Evolutionary conservation across 1,140 invertebrate genomes (phyloP).

Genomic region (Ceratitis capitata): DNA sequence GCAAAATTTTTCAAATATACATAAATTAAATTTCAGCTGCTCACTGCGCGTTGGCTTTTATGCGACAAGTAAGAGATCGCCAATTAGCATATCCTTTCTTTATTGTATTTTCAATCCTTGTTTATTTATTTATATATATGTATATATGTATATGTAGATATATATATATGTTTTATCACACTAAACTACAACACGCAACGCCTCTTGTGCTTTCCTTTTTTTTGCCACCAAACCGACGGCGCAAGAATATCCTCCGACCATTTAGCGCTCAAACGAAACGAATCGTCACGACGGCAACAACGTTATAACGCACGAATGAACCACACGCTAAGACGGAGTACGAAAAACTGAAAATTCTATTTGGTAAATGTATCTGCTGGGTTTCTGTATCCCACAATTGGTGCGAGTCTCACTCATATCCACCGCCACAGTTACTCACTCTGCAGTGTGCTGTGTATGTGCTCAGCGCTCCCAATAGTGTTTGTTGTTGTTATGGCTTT

Average conservation of each 20-base stretch:
- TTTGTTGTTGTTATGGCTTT: neutral
- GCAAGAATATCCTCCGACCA: neutral
- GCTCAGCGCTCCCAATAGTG: neutral
- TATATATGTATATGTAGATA: too few species aligned
- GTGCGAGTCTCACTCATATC: constrained; percentile 18
- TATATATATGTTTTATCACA: neutral
- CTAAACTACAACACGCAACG: neutral
- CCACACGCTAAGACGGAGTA: constrained; percentile 27
- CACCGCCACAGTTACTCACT: too few species aligned
- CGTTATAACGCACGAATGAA: neutral
- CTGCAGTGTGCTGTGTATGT: too few species aligned
- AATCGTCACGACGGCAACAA: neutral
- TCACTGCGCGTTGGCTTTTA: neutral
- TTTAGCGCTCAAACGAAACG: neutral
- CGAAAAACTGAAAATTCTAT: constrained; percentile 34
- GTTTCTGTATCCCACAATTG: constrained; percentile 14
- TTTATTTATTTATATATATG: neutral
- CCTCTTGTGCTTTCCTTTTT: neutral
- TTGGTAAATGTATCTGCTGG: neutral
- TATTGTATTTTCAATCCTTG: neutral
- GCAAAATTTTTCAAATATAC: neutral
- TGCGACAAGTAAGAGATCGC: neutral
- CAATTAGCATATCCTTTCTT: neutral
- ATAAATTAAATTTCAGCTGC: neutral
- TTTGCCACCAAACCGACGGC: constrained; percentile 1